A percentile compares a stretch with the other conserved stretches of the same genome.
Conservation (phyloP, 2,113 vertebrate species). For the Numenius arquata region DNA sequence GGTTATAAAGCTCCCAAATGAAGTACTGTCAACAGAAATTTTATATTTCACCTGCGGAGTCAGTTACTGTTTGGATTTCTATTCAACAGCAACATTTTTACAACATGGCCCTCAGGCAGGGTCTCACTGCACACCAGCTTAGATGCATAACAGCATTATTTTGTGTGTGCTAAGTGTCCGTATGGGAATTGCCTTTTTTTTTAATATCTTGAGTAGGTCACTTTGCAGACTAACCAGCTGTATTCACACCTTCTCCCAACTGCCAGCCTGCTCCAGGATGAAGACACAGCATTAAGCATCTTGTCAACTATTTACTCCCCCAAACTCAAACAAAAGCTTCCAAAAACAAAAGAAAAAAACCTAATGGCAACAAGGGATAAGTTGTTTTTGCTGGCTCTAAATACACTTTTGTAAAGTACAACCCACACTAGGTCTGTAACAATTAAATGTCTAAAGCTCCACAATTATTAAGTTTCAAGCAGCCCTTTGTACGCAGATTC, state of each 20-base stretch:
- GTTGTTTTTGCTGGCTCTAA: background rate
- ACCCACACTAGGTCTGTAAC: background rate
- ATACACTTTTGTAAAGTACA: background rate
- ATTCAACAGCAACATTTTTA: constrained; percentile 49
- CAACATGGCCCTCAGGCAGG: constrained; percentile 31
- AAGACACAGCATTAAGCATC: background rate
- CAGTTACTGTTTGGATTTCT: constrained; percentile 43
- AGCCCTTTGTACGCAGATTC: background rate
- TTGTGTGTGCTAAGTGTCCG: background rate
- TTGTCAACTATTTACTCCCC: background rate
- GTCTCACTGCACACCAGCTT: background rate
- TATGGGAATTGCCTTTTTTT: constrained; percentile 2
- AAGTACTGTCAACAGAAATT: constrained; percentile 39
- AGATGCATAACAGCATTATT: background rate
- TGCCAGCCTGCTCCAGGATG: background rate
- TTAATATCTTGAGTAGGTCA: constrained; percentile 17
- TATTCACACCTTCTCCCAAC: background rate
- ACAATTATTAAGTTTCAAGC: background rate
- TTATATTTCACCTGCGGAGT: background rate
- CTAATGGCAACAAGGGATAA: background rate
- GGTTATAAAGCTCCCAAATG: constrained; percentile 42
- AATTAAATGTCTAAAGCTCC: background rate
- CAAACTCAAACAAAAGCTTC: background rate
- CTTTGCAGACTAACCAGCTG: constrained; percentile 6
- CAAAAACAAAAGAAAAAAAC: background rate